Base-by-base conservation (phyloP, 2,797 vertebrate genomes). In the Orestias chungarensis region DNA sequence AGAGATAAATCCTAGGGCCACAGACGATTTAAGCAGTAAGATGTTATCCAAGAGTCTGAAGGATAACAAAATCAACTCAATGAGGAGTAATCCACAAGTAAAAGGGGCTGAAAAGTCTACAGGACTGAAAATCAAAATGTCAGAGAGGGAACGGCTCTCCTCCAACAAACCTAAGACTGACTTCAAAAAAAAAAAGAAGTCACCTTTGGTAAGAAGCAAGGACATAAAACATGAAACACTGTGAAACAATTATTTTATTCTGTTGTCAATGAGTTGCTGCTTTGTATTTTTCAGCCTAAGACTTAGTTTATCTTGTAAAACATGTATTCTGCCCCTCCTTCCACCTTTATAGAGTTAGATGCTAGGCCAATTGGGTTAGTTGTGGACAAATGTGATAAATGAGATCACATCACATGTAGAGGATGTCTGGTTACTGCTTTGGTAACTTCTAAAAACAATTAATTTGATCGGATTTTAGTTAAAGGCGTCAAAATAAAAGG, bases 131-230 rank as follows among this genome's bases (percentile, higher is more conserved):
- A 14, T 74, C 5, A 79, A 55, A 62, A 57, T 40, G 11, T 7
- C 73, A 15, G 35, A 47, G 7, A 50, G 40, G 46, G 38, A 65
- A 38, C 1, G 38, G 50, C 65, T 38, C 23, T 49, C 64, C 8
- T 7, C 47, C 50, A 87, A 89, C 25, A 68, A 70, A 78, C 81
- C 79, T 0, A 73, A 68, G 43, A 82, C 70, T 61, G 40, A 52
- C 20, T 7, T 54, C 1, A 80, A 82, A 64, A 27, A 72, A 82
- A 65, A 1, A 43, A 46, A 68, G 27, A 40, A 79, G 52, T 33
- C 70, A 82, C 67, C 35, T 62, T 27, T 42, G 59, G 46, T 43
- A 0, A 84, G 70, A 54, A 80, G 10, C 4, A 73, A 70, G 54
- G 40, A 66, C 49, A 10, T 9, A 17, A 78, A 62, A 69, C 49